phyloP scores from a whole-genome alignment of 2,797 vertebrate species.

The Pangasius djambal region DNA sequence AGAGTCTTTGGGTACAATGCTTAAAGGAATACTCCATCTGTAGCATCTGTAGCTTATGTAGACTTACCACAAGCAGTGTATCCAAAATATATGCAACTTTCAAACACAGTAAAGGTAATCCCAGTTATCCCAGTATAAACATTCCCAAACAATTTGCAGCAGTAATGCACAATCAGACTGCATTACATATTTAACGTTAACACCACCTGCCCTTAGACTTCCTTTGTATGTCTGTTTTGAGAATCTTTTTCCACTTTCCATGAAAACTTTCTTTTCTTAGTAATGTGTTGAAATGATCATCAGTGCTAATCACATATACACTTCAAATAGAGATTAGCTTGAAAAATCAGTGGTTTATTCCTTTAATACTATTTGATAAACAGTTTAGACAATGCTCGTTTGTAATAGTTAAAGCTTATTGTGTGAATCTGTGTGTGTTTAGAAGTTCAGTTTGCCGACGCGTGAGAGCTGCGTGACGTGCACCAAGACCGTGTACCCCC shows the following conservation, averaged over 20 bases:
- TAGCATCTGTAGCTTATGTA: background rate
- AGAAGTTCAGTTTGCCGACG: constrained; percentile 85
- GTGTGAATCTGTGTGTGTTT: constrained; percentile 20
- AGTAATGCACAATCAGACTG: background rate
- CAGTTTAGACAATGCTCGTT: background rate
- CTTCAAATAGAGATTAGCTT: background rate
- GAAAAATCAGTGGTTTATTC: background rate
- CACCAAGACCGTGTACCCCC: constrained; percentile 93
- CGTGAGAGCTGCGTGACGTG: constrained; percentile 90
- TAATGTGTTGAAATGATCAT: background rate
- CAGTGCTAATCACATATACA: no score
- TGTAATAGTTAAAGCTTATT: background rate
- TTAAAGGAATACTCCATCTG: no score
- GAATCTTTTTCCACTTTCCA: background rate
- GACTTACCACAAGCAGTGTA: background rate
- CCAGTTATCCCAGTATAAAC: background rate
- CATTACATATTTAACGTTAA: background rate
- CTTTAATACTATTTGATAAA: background rate
- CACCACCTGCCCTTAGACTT: background rate
- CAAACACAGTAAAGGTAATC: background rate
- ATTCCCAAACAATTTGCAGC: no score
- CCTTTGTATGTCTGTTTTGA: background rate
- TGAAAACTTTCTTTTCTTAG: background rate
- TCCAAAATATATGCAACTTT: background rate
- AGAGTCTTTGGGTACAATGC: background rate